These are phyloP conservation scores for Menidia menidia DNA, from an alignment of 2,797 vertebrate genomes.

Conservation along the genomic window DNA sequence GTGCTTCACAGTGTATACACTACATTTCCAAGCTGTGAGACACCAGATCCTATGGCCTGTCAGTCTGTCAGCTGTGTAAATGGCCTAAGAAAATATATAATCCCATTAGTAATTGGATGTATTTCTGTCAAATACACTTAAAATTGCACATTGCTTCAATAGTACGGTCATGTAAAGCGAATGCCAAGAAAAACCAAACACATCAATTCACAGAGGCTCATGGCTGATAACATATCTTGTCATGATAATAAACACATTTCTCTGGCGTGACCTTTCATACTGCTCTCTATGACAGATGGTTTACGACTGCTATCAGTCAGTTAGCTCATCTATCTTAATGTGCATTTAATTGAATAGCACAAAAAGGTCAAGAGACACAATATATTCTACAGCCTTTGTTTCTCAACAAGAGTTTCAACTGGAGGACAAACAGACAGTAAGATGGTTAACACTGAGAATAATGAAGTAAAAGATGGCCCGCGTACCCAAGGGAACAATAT, in stretches of 20 bases:
- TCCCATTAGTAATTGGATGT: constrained; percentile 62
- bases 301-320: constrained; percentile 48
- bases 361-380: constrained; percentile 1
- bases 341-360: constrained; percentile 24
- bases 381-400: constrained; percentile 2
- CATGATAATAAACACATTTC: constrained; percentile 70
- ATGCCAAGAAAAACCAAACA: constrained; percentile 62
- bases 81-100: constrained; percentile 51
- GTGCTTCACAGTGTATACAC: constrained; percentile 26
- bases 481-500: background rate
- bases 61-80: constrained; percentile 39
- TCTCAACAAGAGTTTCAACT: constrained; percentile 28
- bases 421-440: constrained; percentile 3
- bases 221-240: constrained; percentile 54
- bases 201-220: constrained; percentile 30
- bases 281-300: constrained; percentile 47
- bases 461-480: background rate
- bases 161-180: constrained; percentile 26
- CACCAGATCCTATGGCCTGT: constrained; percentile 28
- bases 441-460: background rate
- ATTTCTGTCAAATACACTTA: constrained; percentile 60
- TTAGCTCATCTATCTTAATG: constrained; percentile 46
- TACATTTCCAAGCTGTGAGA: constrained; percentile 45
- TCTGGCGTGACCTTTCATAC: constrained; percentile 50
- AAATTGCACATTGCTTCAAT: constrained; percentile 29